Percentiles rank a stretch among this genome's conserved stretches.
These are phyloP conservation scores for Diglossa cyanea DNA, from an alignment of 2,797 vertebrate genomes.

Conservation along the genomic window DNA sequence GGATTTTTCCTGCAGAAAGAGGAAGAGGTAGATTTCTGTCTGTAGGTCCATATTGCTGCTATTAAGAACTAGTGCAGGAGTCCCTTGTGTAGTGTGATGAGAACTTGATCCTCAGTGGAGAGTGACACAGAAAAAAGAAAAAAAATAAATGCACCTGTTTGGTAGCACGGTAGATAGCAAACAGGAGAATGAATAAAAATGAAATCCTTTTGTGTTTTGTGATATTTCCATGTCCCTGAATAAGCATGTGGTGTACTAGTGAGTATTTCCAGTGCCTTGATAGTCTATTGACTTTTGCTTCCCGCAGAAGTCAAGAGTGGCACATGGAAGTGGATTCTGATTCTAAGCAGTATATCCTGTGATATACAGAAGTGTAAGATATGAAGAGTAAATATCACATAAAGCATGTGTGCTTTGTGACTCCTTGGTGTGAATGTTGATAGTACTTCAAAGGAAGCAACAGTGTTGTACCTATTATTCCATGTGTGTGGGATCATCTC, in stretches of 20 bases:
- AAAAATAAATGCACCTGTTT: background rate
- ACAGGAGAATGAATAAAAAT: background rate
- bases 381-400: background rate
- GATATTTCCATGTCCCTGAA: background rate
- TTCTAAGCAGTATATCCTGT: background rate
- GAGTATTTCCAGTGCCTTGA: background rate
- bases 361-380: background rate
- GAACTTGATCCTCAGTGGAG: background rate
- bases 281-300: background rate
- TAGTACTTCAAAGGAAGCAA: background rate
- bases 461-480: fast-evolving
- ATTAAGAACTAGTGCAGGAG: background rate
- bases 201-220: background rate
- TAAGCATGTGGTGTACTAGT: background rate
- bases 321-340: background rate
- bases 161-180: background rate
- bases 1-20: background rate
- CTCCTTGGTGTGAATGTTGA: background rate
- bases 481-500: background rate
- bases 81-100: background rate
- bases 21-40: background rate
- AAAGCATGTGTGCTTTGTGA: background rate
- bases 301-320: background rate
- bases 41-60: background rate
- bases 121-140: background rate